Evolutionary conservation across 2,797 vertebrate species (phyloP), one percentile per base, ranked within the genome.

Genomic region (Pithecia hirsuta): DNA sequence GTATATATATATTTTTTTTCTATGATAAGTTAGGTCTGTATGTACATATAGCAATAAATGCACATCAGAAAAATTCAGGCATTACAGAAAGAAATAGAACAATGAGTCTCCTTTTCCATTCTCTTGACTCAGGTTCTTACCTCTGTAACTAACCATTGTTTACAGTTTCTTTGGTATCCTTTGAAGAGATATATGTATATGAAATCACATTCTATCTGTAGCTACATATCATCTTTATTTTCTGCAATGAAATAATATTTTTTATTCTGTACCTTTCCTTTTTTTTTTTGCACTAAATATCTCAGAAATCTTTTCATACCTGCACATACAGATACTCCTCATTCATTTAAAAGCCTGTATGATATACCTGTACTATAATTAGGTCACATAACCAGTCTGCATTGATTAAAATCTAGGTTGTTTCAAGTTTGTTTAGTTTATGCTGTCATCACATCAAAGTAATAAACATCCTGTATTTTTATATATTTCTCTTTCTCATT

Each of bases 371-470:
- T 75, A 13, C 22, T 17, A 44, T 59, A 67, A 84, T 70, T 93
- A 83, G 44, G 30, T 92, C 75, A 90, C 24, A 86, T 79, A 74
- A 72, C 80, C 33, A 55, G 72, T 82, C n/a, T 80, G 7, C 55
- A 87, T 74, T 79, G 88, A 92, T 83, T 70, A 61, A 89, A 92
- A 93, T 90, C 41, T 52, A 59, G 19, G 15, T 91, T 59, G 17
- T 67, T 93, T 76, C 55, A 85, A 78, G 28, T 91, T 70, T 82
- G 48, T 82, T 61, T 92, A 39, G 50, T 81, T 78, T 96, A 82
- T 91, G 52, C 59, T 78, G 2, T 79, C 12, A 48, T 76, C n/a
- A 50, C 4, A 57, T n/a, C 86, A 19, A 1, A 74, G 55, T 72
- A 46, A 76, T 76, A 93, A 80, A 64, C 7, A 82, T 94, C 11